phyloP scores from a whole-genome alignment of 2,113 vertebrate species.

The Camelus bactrianus region DNA sequence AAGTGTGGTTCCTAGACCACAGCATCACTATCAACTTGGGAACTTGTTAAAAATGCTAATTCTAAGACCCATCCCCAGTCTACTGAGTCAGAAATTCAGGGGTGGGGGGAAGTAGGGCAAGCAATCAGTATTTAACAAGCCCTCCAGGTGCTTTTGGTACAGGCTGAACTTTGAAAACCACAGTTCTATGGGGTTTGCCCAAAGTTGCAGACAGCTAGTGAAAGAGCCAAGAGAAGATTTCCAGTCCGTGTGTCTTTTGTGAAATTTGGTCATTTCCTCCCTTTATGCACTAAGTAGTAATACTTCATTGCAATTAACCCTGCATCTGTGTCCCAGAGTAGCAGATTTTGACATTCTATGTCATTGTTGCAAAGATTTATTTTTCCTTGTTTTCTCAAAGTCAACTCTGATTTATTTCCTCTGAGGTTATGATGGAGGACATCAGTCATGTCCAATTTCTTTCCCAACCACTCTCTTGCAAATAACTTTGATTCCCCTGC shows the following conservation, averaged over 20 bases:
- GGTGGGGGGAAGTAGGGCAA: too few species aligned
- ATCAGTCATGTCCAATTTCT: neutral
- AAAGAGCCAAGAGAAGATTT: neutral
- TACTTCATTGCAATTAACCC: neutral
- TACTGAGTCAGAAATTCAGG: neutral
- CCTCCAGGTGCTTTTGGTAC: neutral
- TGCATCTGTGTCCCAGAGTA: neutral
- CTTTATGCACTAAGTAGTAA: neutral
- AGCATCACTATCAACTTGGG: neutral
- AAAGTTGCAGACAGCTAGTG: neutral
- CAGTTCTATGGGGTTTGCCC: neutral
- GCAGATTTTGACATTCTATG: neutral
- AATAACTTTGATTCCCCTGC: neutral
- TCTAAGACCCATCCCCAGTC: neutral
- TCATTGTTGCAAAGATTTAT: neutral
- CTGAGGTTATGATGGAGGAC: neutral
- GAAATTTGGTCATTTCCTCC: neutral
- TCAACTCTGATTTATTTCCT: neutral
- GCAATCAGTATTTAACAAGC: neutral
- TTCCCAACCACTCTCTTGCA: neutral
- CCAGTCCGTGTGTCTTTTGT: neutral
- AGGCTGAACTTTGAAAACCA: neutral
- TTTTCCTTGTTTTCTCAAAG: constrained; percentile 10
- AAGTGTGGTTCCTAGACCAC: neutral
- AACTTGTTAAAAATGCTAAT: neutral